phyloP scores from a whole-genome alignment of 2,797 vertebrate species.

The Miopithecus talapoin region DNA sequence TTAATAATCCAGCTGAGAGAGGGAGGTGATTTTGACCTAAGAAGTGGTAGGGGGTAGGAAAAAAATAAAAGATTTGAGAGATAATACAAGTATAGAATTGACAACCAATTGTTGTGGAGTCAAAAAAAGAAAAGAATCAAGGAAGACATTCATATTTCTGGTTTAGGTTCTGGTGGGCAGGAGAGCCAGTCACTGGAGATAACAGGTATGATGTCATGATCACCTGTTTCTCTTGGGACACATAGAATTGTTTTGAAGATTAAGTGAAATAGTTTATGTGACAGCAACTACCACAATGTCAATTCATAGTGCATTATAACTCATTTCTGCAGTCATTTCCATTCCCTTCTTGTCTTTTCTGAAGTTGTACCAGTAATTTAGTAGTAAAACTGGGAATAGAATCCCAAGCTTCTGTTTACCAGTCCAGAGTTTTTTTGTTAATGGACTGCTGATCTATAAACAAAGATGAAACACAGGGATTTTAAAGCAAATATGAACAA shows the following conservation, averaged over 20 bases:
- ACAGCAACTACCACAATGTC: neutral
- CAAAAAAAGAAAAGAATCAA: neutral
- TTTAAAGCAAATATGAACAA: slow-evolving; percentile 73
- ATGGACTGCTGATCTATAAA: slow-evolving; percentile 74
- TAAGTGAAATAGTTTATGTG: slow-evolving; percentile 16
- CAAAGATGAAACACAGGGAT: slow-evolving; percentile 69
- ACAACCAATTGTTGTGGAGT: neutral
- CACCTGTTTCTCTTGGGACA: neutral
- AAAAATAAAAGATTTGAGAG: neutral
- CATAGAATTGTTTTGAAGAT: neutral
- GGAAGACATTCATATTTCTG: neutral
- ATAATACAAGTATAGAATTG: neutral
- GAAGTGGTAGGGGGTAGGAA: neutral
- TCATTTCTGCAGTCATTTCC: neutral
- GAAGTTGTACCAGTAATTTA: slow-evolving; percentile 19
- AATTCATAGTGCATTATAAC: neutral
- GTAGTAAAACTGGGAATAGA: slow-evolving; percentile 36
- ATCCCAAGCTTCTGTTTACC: slow-evolving; percentile 49
- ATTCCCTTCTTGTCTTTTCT: neutral
- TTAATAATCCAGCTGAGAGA: neutral
- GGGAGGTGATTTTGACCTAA: neutral
- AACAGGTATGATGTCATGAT: neutral
- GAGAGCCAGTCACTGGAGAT: neutral
- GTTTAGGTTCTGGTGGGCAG: neutral
- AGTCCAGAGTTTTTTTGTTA: slow-evolving; percentile 61